These are phyloP conservation scores for Enteromius trimaculatus DNA, from an alignment of 2,797 vertebrate species.

Conservation along the genomic window DNA sequence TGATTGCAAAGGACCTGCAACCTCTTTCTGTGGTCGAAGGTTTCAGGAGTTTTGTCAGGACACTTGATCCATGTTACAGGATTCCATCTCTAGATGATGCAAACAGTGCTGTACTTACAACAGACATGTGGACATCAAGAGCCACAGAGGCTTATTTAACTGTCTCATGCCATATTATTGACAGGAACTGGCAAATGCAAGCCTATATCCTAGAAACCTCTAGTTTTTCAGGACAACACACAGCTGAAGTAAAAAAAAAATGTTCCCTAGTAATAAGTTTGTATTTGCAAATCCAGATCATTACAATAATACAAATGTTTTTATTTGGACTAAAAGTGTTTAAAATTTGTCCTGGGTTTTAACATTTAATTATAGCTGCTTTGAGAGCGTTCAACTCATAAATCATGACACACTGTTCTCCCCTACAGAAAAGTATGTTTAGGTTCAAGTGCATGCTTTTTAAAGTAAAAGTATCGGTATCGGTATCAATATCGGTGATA, in stretches of 20 bases:
- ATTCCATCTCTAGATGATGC: neutral
- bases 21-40: neutral
- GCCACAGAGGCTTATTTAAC: conserved; percentile 57
- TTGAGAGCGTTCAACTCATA: neutral
- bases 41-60: conserved; percentile 45
- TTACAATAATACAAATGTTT: no score
- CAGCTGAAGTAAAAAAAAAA: no score
- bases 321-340: neutral
- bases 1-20: conserved; percentile 13
- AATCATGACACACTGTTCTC: no score
- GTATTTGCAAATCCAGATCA: no score
- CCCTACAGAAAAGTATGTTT: neutral
- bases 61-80: conserved; percentile 33
- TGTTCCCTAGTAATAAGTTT: neutral
- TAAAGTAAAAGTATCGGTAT: neutral
- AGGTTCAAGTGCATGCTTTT: neutral
- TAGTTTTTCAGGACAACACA: no score
- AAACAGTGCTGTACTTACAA: no score
- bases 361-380: neutral
- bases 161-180: conserved; percentile 51
- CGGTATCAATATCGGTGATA: neutral
- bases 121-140: conserved; percentile 28
- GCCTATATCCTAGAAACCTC: conserved; percentile 2
- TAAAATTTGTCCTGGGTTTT: neutral
- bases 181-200: conserved; percentile 53